Evolutionary conservation across 2,797 vertebrate species (phyloP).

Genomic region (Urosaurus nigricauda): DNA sequence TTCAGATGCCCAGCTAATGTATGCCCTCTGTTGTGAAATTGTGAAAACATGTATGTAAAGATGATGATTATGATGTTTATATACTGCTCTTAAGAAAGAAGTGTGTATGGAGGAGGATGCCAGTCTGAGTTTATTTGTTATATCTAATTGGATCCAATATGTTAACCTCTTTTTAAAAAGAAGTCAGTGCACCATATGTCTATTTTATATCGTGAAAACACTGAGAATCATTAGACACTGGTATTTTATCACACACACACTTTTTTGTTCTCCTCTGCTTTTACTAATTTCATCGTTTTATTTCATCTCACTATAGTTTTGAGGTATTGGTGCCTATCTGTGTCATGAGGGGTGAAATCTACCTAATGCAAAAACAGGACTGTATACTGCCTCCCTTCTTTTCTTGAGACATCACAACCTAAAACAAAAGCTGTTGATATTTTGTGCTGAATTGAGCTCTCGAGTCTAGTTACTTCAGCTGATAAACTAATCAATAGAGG

Average conservation of each 20-base stretch:
- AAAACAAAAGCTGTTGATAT: slow-evolving; percentile 63
- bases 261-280: neutral
- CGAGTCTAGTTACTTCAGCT: slow-evolving; percentile 64
- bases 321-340: neutral
- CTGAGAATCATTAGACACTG: neutral
- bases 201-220: neutral
- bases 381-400: neutral
- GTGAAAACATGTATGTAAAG: too few relatives aligned
- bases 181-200: neutral
- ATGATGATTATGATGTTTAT: too few relatives aligned
- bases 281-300: neutral
- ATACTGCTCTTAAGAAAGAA: too few relatives aligned
- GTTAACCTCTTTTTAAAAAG: neutral
- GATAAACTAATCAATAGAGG: slow-evolving; percentile 73
- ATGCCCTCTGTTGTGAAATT: neutral
- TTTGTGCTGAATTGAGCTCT: slow-evolving; percentile 61
- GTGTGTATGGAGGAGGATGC: neutral
- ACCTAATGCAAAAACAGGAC: neutral
- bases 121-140: neutral
- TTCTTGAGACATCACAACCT: slow-evolving; percentile 28
- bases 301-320: slow-evolving; percentile 5
- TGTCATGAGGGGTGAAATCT: slow-evolving; percentile 13
- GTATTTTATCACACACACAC: neutral
- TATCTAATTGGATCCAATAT: neutral
- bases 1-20: neutral